These are phyloP conservation scores for Ophiodon elongatus DNA, from an alignment of 2,113 vertebrate species.

Conservation along the genomic window DNA sequence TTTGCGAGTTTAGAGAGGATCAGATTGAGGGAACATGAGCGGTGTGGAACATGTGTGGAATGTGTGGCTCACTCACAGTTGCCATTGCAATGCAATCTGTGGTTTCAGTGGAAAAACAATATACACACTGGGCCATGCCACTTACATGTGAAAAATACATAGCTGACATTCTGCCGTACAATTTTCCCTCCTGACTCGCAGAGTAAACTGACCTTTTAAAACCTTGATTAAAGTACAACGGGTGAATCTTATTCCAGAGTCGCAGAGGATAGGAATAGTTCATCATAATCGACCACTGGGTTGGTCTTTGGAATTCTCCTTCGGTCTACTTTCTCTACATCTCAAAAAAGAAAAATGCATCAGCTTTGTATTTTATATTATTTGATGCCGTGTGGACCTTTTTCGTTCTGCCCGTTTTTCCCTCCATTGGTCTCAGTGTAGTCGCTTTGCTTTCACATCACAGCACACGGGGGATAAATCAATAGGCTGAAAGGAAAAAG, in stretches of 20 bases:
- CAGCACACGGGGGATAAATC: constrained; percentile 44
- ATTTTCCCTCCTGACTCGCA: constrained; percentile 51
- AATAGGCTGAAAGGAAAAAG: constrained; percentile 34
- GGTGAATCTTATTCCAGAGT: background rate
- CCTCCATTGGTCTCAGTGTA: constrained; percentile 2
- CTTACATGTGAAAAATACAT: constrained; percentile 47
- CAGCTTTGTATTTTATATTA: background rate
- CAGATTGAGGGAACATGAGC: constrained; percentile 30
- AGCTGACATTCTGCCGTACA: constrained; percentile 27
- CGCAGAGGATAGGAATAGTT: background rate
- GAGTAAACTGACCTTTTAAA: no score
- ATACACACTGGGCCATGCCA: constrained; percentile 9
- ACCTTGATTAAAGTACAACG: background rate
- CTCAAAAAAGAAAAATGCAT: no score
- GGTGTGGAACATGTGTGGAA: no score
- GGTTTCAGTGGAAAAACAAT: constrained; percentile 56
- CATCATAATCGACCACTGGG: background rate
- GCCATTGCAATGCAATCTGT: constrained; percentile 19
- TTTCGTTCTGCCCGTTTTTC: background rate
- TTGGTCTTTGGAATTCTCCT: no score
- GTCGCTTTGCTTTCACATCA: constrained; percentile 44
- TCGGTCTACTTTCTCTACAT: background rate
- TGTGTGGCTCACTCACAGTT: constrained; percentile 33
- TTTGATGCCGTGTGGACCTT: background rate
- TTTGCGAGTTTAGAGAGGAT: constrained; percentile 38